phyloP scores from a whole-genome alignment of 2,113 vertebrate species.

The Engystomops pustulosus region DNA sequence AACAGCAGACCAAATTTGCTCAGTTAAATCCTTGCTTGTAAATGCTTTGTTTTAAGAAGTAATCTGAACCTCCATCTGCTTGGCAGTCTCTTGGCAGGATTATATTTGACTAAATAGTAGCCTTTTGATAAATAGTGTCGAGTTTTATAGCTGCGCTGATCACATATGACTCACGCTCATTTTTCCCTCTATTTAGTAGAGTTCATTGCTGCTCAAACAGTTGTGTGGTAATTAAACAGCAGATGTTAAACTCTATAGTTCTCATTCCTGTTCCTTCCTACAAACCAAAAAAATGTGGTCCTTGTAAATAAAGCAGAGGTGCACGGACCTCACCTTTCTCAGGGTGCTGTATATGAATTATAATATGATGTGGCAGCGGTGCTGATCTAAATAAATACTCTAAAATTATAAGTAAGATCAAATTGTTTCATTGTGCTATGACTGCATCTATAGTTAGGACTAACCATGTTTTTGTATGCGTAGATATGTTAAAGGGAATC shows the following conservation, averaged over 20 bases:
- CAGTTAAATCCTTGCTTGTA: slow-evolving; percentile 29
- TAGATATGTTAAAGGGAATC: too few species aligned
- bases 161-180: slow-evolving; percentile 18
- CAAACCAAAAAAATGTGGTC: background rate
- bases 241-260: slow-evolving; percentile 4
- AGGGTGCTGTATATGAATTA: background rate
- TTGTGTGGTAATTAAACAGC: background rate
- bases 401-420: too few species aligned
- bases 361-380: too few species aligned
- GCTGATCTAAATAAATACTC: background rate
- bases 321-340: background rate
- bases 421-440: too few species aligned
- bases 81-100: slow-evolving; percentile 1
- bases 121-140: slow-evolving; percentile 6
- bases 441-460: too few species aligned
- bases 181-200: background rate
- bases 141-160: slow-evolving; percentile 13
- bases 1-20: background rate
- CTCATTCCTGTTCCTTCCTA: background rate
- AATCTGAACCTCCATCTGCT: slow-evolving; percentile 15
- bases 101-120: slow-evolving; percentile 20
- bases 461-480: too few species aligned
- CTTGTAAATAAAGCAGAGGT: background rate
- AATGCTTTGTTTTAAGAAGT: slow-evolving; percentile 44
- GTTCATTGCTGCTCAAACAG: background rate